A percentile compares a stretch with the other conserved stretches of the same genome.
These are phyloP conservation scores for Odontophorus gujanensis DNA, from an alignment of 2,113 vertebrate species.

Conservation along the genomic window DNA sequence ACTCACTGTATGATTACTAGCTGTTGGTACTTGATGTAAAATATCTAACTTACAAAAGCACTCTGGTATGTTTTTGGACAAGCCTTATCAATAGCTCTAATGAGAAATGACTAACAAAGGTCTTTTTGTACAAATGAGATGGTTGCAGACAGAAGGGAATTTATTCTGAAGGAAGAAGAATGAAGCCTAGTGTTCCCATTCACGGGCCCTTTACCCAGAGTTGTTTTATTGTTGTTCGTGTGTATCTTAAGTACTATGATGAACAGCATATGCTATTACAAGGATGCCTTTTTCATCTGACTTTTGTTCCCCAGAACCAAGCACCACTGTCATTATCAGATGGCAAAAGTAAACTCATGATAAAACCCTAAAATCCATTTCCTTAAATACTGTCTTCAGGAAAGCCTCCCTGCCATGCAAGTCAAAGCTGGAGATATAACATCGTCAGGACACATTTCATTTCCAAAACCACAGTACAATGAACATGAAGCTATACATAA, in stretches of 20 bases:
- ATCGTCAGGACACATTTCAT: slow-evolving; percentile 30
- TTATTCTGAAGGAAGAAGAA: slow-evolving; percentile 71
- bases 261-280: slow-evolving; percentile 62
- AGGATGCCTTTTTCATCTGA: slow-evolving; percentile 68
- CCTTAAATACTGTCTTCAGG: slow-evolving; percentile 44
- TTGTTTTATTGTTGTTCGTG: slow-evolving; percentile 71
- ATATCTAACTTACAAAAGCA: slow-evolving; percentile 67
- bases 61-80: slow-evolving; percentile 71
- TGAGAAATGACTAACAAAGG: slow-evolving; percentile 63
- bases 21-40: slow-evolving; percentile 57
- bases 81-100: slow-evolving; percentile 67
- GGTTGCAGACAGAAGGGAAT: slow-evolving; percentile 74
- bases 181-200: slow-evolving; percentile 64
- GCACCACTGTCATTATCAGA: slow-evolving; percentile 54
- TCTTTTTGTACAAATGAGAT: slow-evolving; percentile 64
- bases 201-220: slow-evolving; percentile 67
- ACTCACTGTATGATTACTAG: slow-evolving; percentile 44
- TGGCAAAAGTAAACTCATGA: slow-evolving; percentile 64
- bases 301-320: slow-evolving; percentile 63
- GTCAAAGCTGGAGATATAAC: slow-evolving; percentile 54
- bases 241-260: slow-evolving; percentile 72
- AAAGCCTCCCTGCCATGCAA: slow-evolving; percentile 62
- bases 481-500: slow-evolving; percentile 34
- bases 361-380: slow-evolving; percentile 55
- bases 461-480: slow-evolving; percentile 68